Evolutionary conservation across 2,797 vertebrate species (phyloP), one percentile per base, ranked within the genome.

Genomic region (Petrocephalus schoutedeni): DNA sequence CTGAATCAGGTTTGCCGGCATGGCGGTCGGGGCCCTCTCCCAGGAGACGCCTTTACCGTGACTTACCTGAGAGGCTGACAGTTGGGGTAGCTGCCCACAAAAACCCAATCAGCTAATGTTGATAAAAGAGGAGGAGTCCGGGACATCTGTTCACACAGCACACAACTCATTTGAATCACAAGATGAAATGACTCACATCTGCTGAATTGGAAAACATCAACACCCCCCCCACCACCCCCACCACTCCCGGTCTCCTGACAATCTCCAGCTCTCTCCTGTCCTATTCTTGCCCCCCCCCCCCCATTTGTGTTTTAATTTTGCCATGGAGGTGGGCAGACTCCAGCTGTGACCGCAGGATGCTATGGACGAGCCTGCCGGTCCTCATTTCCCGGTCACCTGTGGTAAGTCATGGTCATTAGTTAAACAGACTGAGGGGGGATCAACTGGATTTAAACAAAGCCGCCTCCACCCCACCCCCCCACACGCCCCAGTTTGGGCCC

Each of bases 111-210:
- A 96, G 95, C 95, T 96, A 95, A 95, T 96, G 95, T 94, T 95
- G 95, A 95, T 96, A 95, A 95, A 95, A 95, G 95, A 95, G 95
- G 96, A 92, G 95, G 95, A 94, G 94, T 93, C n/a, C 89, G 88
- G 93, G 95, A 96, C 96, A 96, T 96, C 96, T 96, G 96, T 96
- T 96, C 96, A 94, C 95, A 95, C 95, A 95, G 95, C 95, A 95
- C 95, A 93, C 93, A 95, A 94, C 96, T 96, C 95, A 95, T 96
- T 95, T 95, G 95, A 96, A 95, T 96, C 95, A 95, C 94, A 95
- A 95, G 94, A 95, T 95, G 94, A 95, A 95, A 95, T 95, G 94
- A 93, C 94, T 95, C 94, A 95, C 95, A 96, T 96, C 95, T 96
- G 96, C 93, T 92, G 93, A 95, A 95, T 94, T 95, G 93, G 93